These are phyloP conservation scores for Epinotia brunnichana DNA, from an alignment of 2,888 invertebrate genomes.

Conservation along the genomic window DNA sequence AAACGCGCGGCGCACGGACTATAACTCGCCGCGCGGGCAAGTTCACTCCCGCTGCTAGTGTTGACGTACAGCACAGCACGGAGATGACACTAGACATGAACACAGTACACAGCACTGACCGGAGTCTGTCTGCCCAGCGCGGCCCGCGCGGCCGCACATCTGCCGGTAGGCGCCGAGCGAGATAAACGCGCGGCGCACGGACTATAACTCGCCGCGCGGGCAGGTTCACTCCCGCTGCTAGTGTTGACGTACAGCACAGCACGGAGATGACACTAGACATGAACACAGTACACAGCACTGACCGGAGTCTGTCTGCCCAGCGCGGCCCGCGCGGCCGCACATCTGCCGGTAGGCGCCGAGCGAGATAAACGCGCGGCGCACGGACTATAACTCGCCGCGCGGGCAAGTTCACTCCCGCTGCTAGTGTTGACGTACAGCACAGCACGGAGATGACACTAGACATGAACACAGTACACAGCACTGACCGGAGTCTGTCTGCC, in stretches of 20 bases:
- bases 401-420: conserved; percentile 99
- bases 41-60: too few relatives aligned
- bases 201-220: too few relatives aligned
- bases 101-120: too few relatives aligned
- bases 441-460: conserved; percentile 95
- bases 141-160: background rate
- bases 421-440: conserved; percentile 97
- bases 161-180: background rate
- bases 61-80: too few relatives aligned
- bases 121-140: background rate
- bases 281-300: conserved; percentile 51
- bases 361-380: conserved; percentile 90
- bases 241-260: too few relatives aligned
- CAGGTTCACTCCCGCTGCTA: too few relatives aligned
- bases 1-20: background rate
- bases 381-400: conserved; percentile 94
- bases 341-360: conserved; percentile 96
- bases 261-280: too few relatives aligned
- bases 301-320: conserved; percentile 91
- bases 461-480: too few relatives aligned
- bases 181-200: background rate
- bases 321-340: conserved; percentile 96
- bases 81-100: too few relatives aligned
- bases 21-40: too few relatives aligned
- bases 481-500: conserved; percentile 86